Evolutionary conservation across 2,113 vertebrate species (phyloP), one percentile per base, ranked within the genome.

Genomic region (Neotragus moschatus): DNA sequence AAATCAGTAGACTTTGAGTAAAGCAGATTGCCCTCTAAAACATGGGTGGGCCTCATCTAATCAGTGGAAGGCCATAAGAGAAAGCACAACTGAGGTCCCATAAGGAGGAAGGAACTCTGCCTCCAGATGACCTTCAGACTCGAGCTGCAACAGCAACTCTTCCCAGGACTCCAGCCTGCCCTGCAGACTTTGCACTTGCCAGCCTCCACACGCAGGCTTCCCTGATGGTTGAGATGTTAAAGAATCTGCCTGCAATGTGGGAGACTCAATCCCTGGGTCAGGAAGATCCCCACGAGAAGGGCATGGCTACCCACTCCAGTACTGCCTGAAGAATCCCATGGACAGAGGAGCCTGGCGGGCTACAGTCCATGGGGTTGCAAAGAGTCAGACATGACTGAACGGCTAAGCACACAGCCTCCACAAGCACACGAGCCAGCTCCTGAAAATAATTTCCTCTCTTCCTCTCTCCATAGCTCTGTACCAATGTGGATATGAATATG

Each of bases 131-230:
- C 21, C 84, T 49, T 66, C 21, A 10, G 60, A 84, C 90, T 47
- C 0, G 21, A 36, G 23, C 43, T 5, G 55, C 30, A 36, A 2
- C 26, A 43, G 25, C 47, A 7, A 0, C 16, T 13, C 23, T 28
- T 36, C 56, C 75, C 8, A 16, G 77, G 58, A 15, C n/a, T 25
- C 47, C 11, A 17, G n/a, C 19, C 79, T 5, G 19, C 58, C 79
- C 79, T n/a, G 28, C 28, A 17, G 36, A 33, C 5, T 33, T 55
- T 11, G 60, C 17, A 16, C n/a, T 33, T 55, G 58, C 19, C 58
- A 7, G 89, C 47, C 47, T 43, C 79, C 36, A 39, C 66, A 73
- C 6, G 0, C n/a, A 73, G 10, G 10, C 36, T 39, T 39, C 36
- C 66, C 10, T 73, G n/a, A 19, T 73, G 19, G 66, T 21, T 73